Conservation (phyloP, 2,113 vertebrate genomes). For the Sminthopsis crassicaudata region DNA sequence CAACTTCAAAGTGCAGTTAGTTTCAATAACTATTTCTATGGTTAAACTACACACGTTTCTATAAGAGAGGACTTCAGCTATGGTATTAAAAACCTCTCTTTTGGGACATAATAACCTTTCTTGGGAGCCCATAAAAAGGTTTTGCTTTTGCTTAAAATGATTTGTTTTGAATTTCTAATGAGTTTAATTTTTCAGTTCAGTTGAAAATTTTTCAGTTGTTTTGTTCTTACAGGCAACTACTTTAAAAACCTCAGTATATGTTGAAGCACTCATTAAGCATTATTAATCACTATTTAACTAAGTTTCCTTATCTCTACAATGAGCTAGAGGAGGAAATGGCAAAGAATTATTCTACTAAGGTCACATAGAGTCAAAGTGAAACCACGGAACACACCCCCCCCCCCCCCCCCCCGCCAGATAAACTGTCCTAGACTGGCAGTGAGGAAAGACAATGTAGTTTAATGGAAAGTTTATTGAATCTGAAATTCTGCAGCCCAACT, state of each 20-base stretch:
- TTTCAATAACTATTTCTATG: slow-evolving; percentile 47
- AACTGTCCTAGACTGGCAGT: not conserved
- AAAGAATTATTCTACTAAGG: not conserved
- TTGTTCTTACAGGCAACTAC: slow-evolving; percentile 61
- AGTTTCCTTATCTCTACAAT: not conserved
- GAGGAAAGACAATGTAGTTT: not conserved
- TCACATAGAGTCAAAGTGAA: not conserved
- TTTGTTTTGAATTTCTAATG: slow-evolving; percentile 70
- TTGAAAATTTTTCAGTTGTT: slow-evolving; percentile 8
- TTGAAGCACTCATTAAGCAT: slow-evolving; percentile 63
- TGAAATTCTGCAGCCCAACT: not conserved
- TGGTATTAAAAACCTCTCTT: slow-evolving; percentile 49
- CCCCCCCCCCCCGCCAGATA: too few species aligned
- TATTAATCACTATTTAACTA: slow-evolving; percentile 58
- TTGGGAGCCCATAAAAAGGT: slow-evolving; percentile 19
- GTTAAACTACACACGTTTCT: slow-evolving; percentile 51
- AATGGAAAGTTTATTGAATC: not conserved
- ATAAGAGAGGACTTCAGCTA: slow-evolving; percentile 21
- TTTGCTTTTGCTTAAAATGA: slow-evolving; percentile 61
- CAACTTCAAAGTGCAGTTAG: not conserved
- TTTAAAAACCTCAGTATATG: slow-evolving; percentile 28
- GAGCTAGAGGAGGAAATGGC: not conserved
- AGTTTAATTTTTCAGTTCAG: slow-evolving; percentile 68
- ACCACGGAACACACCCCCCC: not conserved
- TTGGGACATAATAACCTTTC: slow-evolving; percentile 33